A percentile compares a stretch with the other conserved stretches of the same genome.
These are phyloP conservation scores for Trissolcus japonicus DNA, from an alignment of 2,888 invertebrate species.

Conservation along the genomic window DNA sequence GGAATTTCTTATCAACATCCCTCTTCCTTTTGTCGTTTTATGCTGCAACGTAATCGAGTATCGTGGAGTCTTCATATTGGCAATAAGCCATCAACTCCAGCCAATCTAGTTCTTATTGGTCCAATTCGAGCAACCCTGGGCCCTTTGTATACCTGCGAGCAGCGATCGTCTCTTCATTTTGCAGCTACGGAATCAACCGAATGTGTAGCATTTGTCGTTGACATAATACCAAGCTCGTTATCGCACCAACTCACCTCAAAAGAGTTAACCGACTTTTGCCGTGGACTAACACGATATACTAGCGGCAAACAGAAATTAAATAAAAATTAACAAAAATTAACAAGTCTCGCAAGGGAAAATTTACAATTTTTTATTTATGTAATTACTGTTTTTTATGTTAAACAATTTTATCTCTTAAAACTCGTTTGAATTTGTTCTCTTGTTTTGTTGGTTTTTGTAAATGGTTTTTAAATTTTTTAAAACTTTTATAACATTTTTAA, in stretches of 20 bases:
- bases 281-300: conserved; percentile 17
- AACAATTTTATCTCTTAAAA: too few relatives aligned
- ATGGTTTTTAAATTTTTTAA: too few relatives aligned
- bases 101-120: conserved; percentile 29
- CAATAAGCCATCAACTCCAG: conserved; percentile 37
- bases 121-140: conserved; percentile 15
- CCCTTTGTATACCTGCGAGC: conserved; percentile 20
- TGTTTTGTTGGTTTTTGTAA: too few relatives aligned
- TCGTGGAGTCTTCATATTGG: conserved; percentile 42
- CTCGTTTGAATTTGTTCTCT: too few relatives aligned
- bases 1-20: conserved; percentile 26
- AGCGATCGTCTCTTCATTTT: conserved; percentile 30
- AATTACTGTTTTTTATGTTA: too few relatives aligned
- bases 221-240: conserved; percentile 26
- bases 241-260: conserved; percentile 25
- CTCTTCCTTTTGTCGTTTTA: conserved; percentile 19
- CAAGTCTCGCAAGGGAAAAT: background rate
- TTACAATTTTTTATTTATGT: background rate
- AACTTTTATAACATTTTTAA: too few relatives aligned
- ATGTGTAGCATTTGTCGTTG: conserved; percentile 28
- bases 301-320: conserved; percentile 8
- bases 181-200: background rate
- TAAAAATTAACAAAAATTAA: background rate
- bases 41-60: conserved; percentile 40
- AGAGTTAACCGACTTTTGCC: conserved; percentile 20